Evolutionary conservation across 1,140 invertebrate species (phyloP).

Genomic region (Trichonephila clavipes): DNA sequence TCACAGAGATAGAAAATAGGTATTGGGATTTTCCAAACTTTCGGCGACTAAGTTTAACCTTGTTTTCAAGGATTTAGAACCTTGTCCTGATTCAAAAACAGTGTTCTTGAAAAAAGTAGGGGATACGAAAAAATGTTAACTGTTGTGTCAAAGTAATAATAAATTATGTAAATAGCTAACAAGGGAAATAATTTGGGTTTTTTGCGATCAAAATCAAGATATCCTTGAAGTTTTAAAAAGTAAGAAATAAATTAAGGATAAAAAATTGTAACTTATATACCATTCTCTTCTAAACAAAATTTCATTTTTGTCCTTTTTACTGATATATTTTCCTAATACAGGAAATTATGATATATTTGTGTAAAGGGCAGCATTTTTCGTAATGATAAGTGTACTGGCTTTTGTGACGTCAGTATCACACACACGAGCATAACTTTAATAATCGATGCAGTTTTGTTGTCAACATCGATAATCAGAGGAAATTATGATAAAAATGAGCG

Average conservation of each 20-base stretch:
- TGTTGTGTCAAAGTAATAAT: slow-evolving; percentile 24
- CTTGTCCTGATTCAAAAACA: slow-evolving; percentile 13
- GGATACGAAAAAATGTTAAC: slow-evolving; percentile 17
- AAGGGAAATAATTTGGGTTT: slow-evolving; percentile 32
- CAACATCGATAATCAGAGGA: too few species aligned
- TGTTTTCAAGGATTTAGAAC: slow-evolving; percentile 25
- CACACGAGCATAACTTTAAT: too few species aligned
- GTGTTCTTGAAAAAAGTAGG: slow-evolving; percentile 8
- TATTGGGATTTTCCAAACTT: slow-evolving; percentile 22
- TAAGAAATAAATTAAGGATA: neutral
- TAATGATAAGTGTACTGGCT: neutral
- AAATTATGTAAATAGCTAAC: slow-evolving; percentile 17
- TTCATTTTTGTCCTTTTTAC: too few species aligned
- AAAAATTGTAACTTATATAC: neutral
- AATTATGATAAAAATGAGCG: too few species aligned
- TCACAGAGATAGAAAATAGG: slow-evolving; percentile 15
- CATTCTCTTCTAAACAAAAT: neutral
- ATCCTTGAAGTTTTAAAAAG: neutral
- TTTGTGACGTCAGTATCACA: neutral
- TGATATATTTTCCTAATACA: neutral
- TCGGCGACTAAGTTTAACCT: slow-evolving; percentile 19
- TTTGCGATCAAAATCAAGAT: slow-evolving; percentile 25
- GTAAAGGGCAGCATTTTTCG: neutral
- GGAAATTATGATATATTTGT: neutral
- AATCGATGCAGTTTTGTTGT: too few species aligned